Evolutionary conservation across 2,797 vertebrate species (phyloP).

Genomic region (Syngnathus acus): DNA sequence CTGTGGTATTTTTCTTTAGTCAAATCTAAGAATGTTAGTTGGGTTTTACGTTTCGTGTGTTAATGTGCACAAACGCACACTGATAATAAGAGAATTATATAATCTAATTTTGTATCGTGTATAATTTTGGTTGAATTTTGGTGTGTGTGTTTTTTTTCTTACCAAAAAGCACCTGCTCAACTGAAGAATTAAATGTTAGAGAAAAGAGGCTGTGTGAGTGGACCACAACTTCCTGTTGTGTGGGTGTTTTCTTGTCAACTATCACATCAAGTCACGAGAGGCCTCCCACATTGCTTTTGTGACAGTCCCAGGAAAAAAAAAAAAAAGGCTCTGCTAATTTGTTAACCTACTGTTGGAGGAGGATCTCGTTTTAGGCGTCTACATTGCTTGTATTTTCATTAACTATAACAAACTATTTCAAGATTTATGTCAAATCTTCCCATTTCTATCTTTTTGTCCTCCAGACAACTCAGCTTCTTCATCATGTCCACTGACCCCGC

Average conservation of each 20-base stretch:
- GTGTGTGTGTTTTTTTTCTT: slow-evolving; percentile 34
- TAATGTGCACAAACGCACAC: not conserved
- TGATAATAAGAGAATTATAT: not conserved
- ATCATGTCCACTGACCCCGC: slow-evolving; percentile 83
- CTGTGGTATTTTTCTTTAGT: not conserved
- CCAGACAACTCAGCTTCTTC: not conserved
- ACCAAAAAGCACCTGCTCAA: slow-evolving; percentile 62
- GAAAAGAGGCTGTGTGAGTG: slow-evolving; percentile 55
- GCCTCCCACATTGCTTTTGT: slow-evolving; percentile 4
- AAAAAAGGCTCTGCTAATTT: not conserved
- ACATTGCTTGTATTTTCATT: not conserved
- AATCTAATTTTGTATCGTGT: no score
- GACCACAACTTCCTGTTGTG: slow-evolving; percentile 69
- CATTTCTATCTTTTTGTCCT: not conserved
- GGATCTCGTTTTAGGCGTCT: not conserved
- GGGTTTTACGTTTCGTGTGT: not conserved
- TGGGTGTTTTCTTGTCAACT: slow-evolving; percentile 25
- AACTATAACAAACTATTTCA: no score
- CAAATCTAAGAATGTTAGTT: not conserved
- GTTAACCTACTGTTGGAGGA: not conserved
- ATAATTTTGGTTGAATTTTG: not conserved
- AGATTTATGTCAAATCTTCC: not conserved
- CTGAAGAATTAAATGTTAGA: slow-evolving; percentile 39
- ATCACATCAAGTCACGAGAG: slow-evolving; percentile 11
- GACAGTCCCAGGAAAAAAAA: slow-evolving; percentile 6